Percentiles rank a stretch among this genome's conserved stretches.
phyloP scores from a whole-genome alignment of 2,113 vertebrate genomes.

The Anguilla japonica region DNA sequence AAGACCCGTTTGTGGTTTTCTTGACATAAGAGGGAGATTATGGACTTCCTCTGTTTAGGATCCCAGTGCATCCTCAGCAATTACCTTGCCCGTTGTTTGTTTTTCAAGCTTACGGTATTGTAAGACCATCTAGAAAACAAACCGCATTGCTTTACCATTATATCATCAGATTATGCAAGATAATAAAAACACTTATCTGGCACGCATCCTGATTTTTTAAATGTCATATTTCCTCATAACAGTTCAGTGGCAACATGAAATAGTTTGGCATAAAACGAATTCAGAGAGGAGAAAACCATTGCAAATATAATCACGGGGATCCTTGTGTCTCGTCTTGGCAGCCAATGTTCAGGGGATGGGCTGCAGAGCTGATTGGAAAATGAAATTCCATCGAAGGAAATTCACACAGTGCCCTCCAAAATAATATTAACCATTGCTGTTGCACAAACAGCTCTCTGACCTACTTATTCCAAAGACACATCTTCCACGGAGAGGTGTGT shows the following conservation, averaged over 20 bases:
- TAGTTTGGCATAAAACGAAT: neutral
- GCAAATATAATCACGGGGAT: neutral
- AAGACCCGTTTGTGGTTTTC: neutral
- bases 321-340: neutral
- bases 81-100: neutral
- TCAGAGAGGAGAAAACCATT: neutral
- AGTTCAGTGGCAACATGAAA: neutral
- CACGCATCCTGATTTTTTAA: neutral
- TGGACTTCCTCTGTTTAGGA: neutral
- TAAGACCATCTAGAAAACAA: neutral
- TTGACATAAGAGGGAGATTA: neutral
- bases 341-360: neutral
- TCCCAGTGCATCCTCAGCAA: neutral
- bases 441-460: constrained; percentile 4
- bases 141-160: neutral
- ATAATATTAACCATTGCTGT: constrained; percentile 5
- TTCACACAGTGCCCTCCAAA: neutral
- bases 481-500: neutral
- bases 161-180: neutral
- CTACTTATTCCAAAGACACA: neutral
- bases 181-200: constrained; percentile 1
- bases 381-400: neutral
- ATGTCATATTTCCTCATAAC: neutral
- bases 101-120: neutral
- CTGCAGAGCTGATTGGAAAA: neutral